Conservation (phyloP, 2,113 vertebrate genomes). For the Irena cyanogastra region DNA sequence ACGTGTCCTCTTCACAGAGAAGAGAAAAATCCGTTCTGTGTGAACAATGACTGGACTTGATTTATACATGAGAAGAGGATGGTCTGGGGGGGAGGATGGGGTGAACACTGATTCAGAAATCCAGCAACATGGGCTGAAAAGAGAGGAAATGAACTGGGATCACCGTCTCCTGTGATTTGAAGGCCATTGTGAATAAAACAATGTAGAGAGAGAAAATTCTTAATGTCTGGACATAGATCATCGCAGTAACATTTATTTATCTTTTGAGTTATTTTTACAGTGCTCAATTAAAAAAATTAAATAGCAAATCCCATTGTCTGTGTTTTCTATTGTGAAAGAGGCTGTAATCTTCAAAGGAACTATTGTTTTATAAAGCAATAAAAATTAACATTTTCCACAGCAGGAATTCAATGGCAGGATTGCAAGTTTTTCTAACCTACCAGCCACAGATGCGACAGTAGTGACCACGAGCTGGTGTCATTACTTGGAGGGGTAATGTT, state of each 20-base stretch:
- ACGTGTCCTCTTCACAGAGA: conserved; percentile 91
- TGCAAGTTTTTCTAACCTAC: conserved; percentile 36
- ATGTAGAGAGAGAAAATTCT: conserved; percentile 67
- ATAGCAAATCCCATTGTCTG: conserved; percentile 74
- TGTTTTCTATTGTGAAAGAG: conserved; percentile 63
- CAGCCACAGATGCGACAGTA: background rate
- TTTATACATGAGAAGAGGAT: conserved; percentile 58
- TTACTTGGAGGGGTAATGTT: background rate
- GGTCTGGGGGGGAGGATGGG: background rate
- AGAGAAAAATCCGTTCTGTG: conserved; percentile 91
- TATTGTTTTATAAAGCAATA: conserved; percentile 65
- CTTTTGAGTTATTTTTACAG: conserved; percentile 74
- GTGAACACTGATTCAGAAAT: conserved; percentile 59
- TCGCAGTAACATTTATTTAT: conserved; percentile 72
- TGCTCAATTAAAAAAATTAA: conserved; percentile 74
- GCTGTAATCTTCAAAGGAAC: conserved; percentile 61
- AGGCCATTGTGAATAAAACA: conserved; percentile 74
- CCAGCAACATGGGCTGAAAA: conserved; percentile 42
- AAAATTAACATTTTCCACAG: conserved; percentile 65
- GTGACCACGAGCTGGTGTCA: background rate
- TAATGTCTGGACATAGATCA: conserved; percentile 69
- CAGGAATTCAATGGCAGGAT: conserved; percentile 40
- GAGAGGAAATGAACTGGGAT: conserved; percentile 65
- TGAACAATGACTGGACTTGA: conserved; percentile 67
- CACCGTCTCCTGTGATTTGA: conserved; percentile 68